phyloP scores from a whole-genome alignment of 2,888 invertebrate genomes.

The Latrodectus hesperus region DNA sequence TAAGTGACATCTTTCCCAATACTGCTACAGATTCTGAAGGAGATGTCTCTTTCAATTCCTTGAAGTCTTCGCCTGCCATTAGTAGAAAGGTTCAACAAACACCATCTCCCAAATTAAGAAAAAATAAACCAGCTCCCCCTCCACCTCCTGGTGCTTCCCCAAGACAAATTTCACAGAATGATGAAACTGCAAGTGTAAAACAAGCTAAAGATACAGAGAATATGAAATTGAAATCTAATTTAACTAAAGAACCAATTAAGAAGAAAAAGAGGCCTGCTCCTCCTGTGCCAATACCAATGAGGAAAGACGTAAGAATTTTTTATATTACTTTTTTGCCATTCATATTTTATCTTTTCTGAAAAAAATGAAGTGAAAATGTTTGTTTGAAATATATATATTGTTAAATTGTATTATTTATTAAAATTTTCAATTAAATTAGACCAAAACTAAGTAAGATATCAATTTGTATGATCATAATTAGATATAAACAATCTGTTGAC shows the following conservation, averaged over 20 bases:
- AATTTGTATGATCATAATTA: no score
- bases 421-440: no score
- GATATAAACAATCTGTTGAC: no score
- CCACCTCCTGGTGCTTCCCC: slow-evolving; percentile 75
- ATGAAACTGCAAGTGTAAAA: slow-evolving; percentile 75
- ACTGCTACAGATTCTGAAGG: slow-evolving; percentile 20
- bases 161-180: slow-evolving; percentile 13
- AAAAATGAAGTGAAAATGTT: no score
- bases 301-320: slow-evolving; percentile 75
- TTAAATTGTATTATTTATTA: no score
- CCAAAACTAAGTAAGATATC: no score
- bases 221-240: slow-evolving; percentile 35
- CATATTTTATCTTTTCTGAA: background rate
- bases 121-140: slow-evolving; percentile 82
- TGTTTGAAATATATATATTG: no score
- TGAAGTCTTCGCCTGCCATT: slow-evolving; percentile 72
- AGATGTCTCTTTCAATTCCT: slow-evolving; percentile 59
- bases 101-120: slow-evolving; percentile 74
- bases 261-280: slow-evolving; percentile 89
- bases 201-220: slow-evolving; percentile 53
- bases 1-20: slow-evolving; percentile 53
- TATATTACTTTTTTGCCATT: background rate
- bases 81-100: slow-evolving; percentile 71
- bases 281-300: slow-evolving; percentile 82
- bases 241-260: slow-evolving; percentile 76